Evolutionary conservation across 2,888 invertebrate species (phyloP).

Genomic region (Allophyes oxyacanthae): DNA sequence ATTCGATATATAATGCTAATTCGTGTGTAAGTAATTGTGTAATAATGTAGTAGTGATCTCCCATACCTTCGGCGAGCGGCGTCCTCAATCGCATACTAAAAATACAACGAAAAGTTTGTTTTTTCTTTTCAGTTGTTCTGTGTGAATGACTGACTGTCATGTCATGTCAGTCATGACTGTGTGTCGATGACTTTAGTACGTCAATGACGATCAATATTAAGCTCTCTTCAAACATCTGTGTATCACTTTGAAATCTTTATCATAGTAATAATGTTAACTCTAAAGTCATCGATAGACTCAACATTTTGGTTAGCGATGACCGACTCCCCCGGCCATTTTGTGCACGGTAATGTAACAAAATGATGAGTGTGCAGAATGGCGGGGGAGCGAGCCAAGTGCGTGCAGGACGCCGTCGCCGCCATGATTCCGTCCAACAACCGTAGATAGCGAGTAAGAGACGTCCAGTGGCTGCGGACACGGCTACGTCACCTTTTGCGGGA

Average conservation of each 20-base stretch:
- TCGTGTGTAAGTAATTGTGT: conserved; percentile 87
- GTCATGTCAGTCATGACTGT: too few relatives aligned
- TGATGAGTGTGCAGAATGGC: conserved; percentile 50
- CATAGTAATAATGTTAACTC: conserved; percentile 48
- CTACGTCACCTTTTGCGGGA: conserved; percentile 90
- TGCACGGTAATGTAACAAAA: conserved; percentile 48
- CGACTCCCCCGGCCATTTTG: conserved; percentile 51
- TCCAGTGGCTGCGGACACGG: conserved; percentile 89
- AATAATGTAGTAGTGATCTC: conserved; percentile 88
- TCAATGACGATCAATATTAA: conserved; percentile 57
- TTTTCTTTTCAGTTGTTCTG: conserved; percentile 75
- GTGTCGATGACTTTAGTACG: conserved; percentile 61
- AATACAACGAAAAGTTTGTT: conserved; percentile 86
- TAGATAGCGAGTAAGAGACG: conserved; percentile 90
- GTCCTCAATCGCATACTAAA: conserved; percentile 71
- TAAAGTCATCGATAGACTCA: conserved; percentile 60
- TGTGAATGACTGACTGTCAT: too few relatives aligned
- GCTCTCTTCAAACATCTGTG: conserved; percentile 66
- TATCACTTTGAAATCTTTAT: conserved; percentile 48
- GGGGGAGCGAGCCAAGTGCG: conserved; percentile 49
- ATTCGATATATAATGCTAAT: conserved; percentile 86
- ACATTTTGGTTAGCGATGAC: conserved; percentile 66
- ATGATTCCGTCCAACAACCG: conserved; percentile 90
- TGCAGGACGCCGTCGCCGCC: conserved; percentile 80
- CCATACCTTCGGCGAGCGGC: conserved; percentile 85